Evolutionary conservation across 2,113 vertebrate species (phyloP).

Genomic region (Chinchilla lanigera): DNA sequence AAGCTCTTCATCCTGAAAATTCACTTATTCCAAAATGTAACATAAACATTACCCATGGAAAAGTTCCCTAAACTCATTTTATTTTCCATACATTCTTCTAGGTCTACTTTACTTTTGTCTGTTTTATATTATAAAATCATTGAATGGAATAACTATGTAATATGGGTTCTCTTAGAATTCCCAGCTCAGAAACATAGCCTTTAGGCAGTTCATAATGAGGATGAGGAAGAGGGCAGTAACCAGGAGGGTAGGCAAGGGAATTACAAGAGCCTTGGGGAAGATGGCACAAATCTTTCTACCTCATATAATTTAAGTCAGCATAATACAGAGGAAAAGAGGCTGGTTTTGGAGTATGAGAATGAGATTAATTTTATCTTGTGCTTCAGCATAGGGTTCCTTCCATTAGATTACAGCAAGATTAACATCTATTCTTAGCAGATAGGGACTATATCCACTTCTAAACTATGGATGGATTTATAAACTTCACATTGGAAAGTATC

Average conservation of each 20-base stretch:
- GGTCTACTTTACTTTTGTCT: background rate
- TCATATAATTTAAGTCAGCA: background rate
- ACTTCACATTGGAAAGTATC: background rate
- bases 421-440: background rate
- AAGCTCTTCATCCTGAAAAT: constrained; percentile 44
- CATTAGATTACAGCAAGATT: background rate
- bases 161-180: background rate
- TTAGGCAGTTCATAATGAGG: background rate
- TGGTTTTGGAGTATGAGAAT: background rate
- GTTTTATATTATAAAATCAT: constrained; percentile 30
- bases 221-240: background rate
- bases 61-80: background rate
- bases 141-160: background rate
- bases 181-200: background rate
- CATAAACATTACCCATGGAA: background rate
- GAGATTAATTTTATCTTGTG: background rate
- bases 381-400: background rate
- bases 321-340: background rate
- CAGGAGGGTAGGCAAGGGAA: background rate
- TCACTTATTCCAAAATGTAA: constrained; percentile 14
- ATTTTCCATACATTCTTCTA: background rate
- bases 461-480: background rate
- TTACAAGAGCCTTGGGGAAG: background rate
- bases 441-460: background rate
- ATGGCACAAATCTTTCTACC: background rate